phyloP scores from a whole-genome alignment of 2,888 invertebrate species.

The Tipula unca region DNA sequence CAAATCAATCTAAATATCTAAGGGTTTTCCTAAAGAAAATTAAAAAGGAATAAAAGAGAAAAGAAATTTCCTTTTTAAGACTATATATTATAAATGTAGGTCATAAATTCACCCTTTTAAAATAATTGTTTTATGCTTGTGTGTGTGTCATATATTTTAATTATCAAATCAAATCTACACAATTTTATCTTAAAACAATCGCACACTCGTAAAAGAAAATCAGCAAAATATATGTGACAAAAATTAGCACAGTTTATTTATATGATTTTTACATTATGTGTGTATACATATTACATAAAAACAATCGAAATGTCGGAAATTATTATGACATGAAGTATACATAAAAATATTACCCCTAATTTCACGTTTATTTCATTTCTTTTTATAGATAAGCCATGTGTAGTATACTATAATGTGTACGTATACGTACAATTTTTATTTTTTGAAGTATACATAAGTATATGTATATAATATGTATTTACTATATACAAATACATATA shows the following conservation, averaged over 20 bases:
- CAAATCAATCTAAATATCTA: background rate
- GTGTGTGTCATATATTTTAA: background rate
- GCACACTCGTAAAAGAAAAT: background rate
- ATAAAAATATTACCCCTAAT: background rate
- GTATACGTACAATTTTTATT: too few relatives aligned
- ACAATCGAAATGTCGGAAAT: background rate
- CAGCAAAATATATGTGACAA: background rate
- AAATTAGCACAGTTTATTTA: background rate
- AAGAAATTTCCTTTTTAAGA: background rate
- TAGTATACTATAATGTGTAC: too few relatives aligned
- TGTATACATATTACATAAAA: background rate
- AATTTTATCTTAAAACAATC: background rate
- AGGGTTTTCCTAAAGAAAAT: background rate
- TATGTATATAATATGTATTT: too few relatives aligned
- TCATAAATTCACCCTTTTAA: background rate
- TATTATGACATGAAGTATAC: background rate
- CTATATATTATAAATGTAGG: background rate
- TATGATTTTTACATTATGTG: too few relatives aligned
- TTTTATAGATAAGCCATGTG: background rate
- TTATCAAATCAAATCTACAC: background rate
- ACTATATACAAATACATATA: too few relatives aligned
- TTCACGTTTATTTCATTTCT: background rate
- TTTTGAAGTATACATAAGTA: too few relatives aligned
- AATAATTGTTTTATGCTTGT: background rate
- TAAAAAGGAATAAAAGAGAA: background rate